Conservation (phyloP, 1,140 invertebrate genomes). For the Zaprionus nigranus region DNA sequence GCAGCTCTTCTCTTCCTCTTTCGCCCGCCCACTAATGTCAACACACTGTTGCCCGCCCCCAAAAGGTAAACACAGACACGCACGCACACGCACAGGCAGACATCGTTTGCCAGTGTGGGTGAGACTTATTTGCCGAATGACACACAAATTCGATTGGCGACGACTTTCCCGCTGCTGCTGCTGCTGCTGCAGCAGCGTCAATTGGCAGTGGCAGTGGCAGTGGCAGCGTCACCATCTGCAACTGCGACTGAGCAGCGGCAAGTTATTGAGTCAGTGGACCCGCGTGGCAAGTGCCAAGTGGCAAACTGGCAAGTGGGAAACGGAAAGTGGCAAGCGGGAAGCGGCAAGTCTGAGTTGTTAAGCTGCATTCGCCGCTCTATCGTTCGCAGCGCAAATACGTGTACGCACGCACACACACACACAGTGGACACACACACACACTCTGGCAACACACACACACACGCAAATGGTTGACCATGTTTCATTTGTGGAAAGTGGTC, state of each 20-base stretch:
- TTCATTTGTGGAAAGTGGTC: constrained; percentile 59
- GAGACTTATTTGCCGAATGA: constrained; percentile 67
- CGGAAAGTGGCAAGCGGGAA: background rate
- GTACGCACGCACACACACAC: constrained; percentile 12
- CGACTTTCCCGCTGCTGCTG: constrained; percentile 34
- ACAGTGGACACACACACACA: background rate
- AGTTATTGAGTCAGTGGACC: constrained; percentile 53
- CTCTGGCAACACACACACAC: background rate
- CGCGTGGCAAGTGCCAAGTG: constrained; percentile 37
- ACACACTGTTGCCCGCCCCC: background rate
- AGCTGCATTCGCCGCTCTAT: constrained; percentile 61
- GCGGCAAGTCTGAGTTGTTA: constrained; percentile 70
- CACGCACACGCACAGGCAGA: background rate
- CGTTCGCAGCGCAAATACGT: constrained; percentile 20
- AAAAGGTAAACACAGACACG: constrained; percentile 13
- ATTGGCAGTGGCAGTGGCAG: constrained; percentile 31
- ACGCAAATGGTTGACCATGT: constrained; percentile 35
- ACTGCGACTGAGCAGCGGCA: constrained; percentile 12
- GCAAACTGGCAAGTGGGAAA: constrained; percentile 33
- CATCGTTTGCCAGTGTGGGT: constrained; percentile 5
- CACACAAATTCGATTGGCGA: constrained; percentile 72
- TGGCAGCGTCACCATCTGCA: background rate
- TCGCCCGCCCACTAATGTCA: background rate
- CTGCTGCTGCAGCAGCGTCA: constrained; percentile 11
- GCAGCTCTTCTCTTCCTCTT: background rate